Base-by-base conservation (phyloP, 2,888 invertebrate species). In the Acleris holmiana region DNA sequence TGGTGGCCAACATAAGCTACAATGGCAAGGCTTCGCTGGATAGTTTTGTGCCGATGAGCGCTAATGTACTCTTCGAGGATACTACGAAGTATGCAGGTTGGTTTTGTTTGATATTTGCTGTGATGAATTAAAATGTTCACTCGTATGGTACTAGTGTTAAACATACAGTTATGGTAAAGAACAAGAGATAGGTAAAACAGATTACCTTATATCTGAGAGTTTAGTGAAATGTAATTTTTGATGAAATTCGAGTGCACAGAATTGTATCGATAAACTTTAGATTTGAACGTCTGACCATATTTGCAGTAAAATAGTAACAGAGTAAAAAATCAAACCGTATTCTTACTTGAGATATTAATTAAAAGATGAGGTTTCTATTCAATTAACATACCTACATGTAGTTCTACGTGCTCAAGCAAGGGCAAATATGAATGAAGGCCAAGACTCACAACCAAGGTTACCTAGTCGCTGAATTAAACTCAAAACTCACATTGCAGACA, bases 21-120 rank as follows among this genome's bases (percentile, higher is more conserved):
- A 87, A 88, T 78, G 85, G 91, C 13, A 91, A 87, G 73, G 91
- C 91, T 2, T 91, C 91, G 0, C 68, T 91, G 70, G 91, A 91
- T 64, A 89, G 84, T 73, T 84, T 86, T 65, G 73, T 82, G 10
- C 87, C 89, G 0, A 74, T 77, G 7, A 82, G 76, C 35, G 70
- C 79, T 8, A 86, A 84, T 70, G 71, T 84, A 57, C 77, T 89
- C 18, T 76, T 89, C 46, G 84, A 86, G 61, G 91, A 91, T 70
- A 80, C 81, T 5, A 88, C 87, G 0, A 86, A 80, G 73, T 84
- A 78, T 74, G 79, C 83, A 73, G 89, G 91, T 91, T 74, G 76
- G 76, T 71, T 49, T 25, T 13, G 35, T 35, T 35, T 35, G 35
- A 35, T 35, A 35, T 35, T 35, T 35, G 35, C 4, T 35, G 13